Base-by-base conservation (phyloP, 2,113 vertebrate species). In the Entomyzon cyanotis region DNA sequence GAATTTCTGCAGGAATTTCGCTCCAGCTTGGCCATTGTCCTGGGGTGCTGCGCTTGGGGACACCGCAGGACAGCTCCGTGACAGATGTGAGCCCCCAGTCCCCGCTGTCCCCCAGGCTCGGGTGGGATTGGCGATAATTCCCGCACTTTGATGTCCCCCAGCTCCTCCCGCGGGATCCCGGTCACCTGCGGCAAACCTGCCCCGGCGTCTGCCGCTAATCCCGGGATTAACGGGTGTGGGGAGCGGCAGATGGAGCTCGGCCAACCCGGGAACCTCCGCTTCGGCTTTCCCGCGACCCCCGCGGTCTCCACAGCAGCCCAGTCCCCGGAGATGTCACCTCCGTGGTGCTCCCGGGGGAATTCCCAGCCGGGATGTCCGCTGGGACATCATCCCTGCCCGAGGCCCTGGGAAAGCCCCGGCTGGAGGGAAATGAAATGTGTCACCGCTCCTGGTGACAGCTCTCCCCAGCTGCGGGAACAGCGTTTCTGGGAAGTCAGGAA, bases 171-270 rank as follows among this genome's bases (percentile, higher is more conserved):
- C 20, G 83, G 86, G 76, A 47, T 9, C 15, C 33, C 33, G 3
- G 12, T 41, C 67, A 94, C 96, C 95, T 97, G 96, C 83, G 9
- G 65, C 94, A 46, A 92, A 87, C 77, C 73, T 33, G 2, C 19
- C 78, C 64, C 3, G 84, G 90, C 90, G 69, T 79, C 60, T 74
- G 39, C 63, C 23, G 78, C 68, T 94, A 76, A 96, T 86, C 84
- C 89, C 8, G 33, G 93, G 95, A 94, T 95, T 91, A 93, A 52
- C 3, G 31, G 35, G 17, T 0, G 4, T 0, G 9, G 49, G 52
- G 67, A 9, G 87, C 1, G 7, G 78, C 95, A 96, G 93, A 95
- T 93, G 90, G 95, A 88, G 71, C 55, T 8, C 2, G 10, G 74
- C 75, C 81, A 30, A 46, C 46, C 56, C 7, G 6, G 55, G 79